Evolutionary conservation across 2,797 vertebrate genomes (phyloP).

Genomic region (Acanthurus tractus): DNA sequence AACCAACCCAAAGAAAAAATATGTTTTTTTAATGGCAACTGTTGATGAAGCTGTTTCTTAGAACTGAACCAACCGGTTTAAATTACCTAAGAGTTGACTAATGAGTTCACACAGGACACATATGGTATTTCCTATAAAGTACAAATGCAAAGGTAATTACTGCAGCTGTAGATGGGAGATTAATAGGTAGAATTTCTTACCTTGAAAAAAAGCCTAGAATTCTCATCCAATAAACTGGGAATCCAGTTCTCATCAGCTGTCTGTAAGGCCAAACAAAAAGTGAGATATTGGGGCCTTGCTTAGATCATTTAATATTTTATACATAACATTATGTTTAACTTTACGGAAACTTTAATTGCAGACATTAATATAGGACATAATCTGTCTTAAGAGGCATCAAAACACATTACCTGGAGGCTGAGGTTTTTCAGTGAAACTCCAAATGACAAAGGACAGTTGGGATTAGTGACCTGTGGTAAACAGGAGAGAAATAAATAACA

Average conservation of each 20-base stretch:
- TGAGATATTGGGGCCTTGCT: neutral
- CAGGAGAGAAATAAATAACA: constrained; percentile 4
- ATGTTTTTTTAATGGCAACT: neutral
- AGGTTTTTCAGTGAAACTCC: constrained; percentile 97
- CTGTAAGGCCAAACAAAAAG: constrained; percentile 75
- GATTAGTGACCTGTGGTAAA: constrained; percentile 91
- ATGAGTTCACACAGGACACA: neutral
- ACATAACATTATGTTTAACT: neutral
- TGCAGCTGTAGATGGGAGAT: neutral
- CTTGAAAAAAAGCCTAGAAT: constrained; percentile 95
- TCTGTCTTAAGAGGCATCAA: neutral
- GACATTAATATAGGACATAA: neutral
- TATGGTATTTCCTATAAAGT: neutral
- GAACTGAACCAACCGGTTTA: constrained; percentile 8
- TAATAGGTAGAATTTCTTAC: constrained; percentile 75
- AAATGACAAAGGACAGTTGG: constrained; percentile 92
- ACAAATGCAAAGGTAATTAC: neutral
- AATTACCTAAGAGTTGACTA: neutral
- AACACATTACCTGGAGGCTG: constrained; percentile 92
- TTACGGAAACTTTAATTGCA: neutral
- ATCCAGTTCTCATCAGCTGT: constrained; percentile 95
- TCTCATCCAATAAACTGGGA: constrained; percentile 94
- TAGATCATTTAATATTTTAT: neutral
- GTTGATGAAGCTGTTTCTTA: neutral
- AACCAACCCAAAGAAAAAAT: neutral